phyloP scores from a whole-genome alignment of 2,888 invertebrate species.

The Urechis unicinctus region DNA sequence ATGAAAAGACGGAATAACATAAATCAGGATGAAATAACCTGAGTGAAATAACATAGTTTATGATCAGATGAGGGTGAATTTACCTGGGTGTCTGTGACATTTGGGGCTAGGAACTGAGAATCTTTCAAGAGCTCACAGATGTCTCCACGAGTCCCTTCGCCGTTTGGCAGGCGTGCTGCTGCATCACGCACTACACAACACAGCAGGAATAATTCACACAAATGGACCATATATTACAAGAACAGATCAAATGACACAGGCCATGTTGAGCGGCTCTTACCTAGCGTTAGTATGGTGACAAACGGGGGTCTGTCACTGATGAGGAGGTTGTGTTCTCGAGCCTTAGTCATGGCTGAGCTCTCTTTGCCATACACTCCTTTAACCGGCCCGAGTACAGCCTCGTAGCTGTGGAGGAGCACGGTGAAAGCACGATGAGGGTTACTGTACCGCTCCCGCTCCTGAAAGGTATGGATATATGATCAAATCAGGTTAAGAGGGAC shows the following conservation, averaged over 20 bases:
- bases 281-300: conserved; percentile 79
- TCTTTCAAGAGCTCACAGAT: conserved; percentile 80
- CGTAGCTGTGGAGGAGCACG: conserved; percentile 79
- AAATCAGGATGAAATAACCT: too few species aligned
- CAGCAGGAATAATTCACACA: not conserved
- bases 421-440: conserved; percentile 88
- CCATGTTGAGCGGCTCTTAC: conserved; percentile 33
- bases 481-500: not conserved
- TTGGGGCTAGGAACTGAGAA: conserved; percentile 60
- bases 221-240: not conserved
- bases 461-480: conserved; percentile 34
- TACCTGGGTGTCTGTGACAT: conserved; percentile 52
- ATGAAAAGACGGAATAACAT: too few species aligned
- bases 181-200: conserved; percentile 72
- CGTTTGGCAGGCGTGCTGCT: conserved; percentile 85
- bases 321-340: conserved; percentile 78
- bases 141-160: conserved; percentile 85
- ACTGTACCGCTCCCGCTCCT: conserved; percentile 78
- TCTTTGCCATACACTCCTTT: conserved; percentile 64
- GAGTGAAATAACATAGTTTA: too few species aligned
- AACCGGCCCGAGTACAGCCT: conserved; percentile 74
- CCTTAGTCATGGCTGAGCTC: conserved; percentile 54
- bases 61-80: not conserved
- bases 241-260: not conserved
- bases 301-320: conserved; percentile 78